Conservation (phyloP, 2,888 invertebrate species). For the Pseudoips prasinana region DNA sequence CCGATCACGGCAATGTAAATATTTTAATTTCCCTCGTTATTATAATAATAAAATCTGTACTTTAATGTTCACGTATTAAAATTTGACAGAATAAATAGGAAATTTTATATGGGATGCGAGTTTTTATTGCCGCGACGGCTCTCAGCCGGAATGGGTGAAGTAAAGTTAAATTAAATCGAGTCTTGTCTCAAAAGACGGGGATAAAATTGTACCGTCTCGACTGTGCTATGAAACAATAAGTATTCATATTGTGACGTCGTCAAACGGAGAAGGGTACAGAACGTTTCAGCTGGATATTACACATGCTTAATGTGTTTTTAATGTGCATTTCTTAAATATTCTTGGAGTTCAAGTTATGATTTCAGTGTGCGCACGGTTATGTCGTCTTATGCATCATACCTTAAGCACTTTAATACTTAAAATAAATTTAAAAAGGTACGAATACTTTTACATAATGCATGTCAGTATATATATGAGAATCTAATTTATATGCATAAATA, state of each 20-base stretch:
- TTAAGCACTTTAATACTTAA: no score
- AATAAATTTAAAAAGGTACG: no score
- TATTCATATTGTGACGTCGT: slow-evolving; percentile 23
- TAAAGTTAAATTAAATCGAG: slow-evolving; percentile 27
- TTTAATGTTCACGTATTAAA: slow-evolving; percentile 10
- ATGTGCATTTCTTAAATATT: slow-evolving; percentile 35
- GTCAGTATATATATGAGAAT: no score
- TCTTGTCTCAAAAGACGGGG: slow-evolving; percentile 13
- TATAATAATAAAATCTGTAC: slow-evolving; percentile 23
- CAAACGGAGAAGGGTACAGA: slow-evolving; percentile 1
- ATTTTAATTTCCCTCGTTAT: slow-evolving; percentile 33
- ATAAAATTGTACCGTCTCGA: slow-evolving; percentile 24
- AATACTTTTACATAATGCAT: no score
- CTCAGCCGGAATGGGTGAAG: slow-evolving; percentile 7
- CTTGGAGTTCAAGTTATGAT: no score
- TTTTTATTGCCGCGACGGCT: slow-evolving; percentile 13
- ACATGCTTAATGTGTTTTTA: slow-evolving; percentile 47
- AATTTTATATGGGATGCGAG: slow-evolving; percentile 7
- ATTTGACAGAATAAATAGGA: slow-evolving; percentile 9
- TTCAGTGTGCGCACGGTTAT: no score
- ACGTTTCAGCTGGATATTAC: slow-evolving; percentile 17
- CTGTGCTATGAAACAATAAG: slow-evolving; percentile 27
- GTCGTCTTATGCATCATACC: no score
- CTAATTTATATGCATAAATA: no score
- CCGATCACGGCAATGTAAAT: slow-evolving; percentile 37